Evolutionary conservation across 2,888 invertebrate species (phyloP).

Genomic region (Sminthurinus aureus): DNA sequence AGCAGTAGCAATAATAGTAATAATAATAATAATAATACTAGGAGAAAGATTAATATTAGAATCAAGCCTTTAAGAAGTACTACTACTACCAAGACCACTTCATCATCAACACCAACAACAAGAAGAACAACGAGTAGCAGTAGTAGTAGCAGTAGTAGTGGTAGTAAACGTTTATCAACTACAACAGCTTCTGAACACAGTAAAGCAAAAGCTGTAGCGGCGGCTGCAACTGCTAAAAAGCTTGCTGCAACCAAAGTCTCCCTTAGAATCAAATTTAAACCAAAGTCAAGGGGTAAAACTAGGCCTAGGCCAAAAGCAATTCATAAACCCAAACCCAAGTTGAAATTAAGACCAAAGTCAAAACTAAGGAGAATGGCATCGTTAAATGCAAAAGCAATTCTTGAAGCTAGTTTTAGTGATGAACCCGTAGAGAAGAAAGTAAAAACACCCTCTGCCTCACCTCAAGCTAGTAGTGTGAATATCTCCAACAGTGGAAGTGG

Average conservation of each 20-base stretch:
- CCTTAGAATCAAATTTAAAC: too few relatives aligned
- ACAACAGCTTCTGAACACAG: neutral
- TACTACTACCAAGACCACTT: too few relatives aligned
- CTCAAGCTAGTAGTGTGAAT: slow-evolving; percentile 23
- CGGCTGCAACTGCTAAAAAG: neutral
- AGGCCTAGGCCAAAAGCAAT: neutral
- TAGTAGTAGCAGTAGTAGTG: too few relatives aligned
- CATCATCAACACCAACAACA: too few relatives aligned
- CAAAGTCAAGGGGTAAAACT: neutral
- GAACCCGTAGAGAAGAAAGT: slow-evolving; percentile 53
- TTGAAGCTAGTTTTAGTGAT: slow-evolving; percentile 58
- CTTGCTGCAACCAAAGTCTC: neutral
- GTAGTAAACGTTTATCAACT: too few relatives aligned
- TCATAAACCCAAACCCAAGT: slow-evolving; percentile 47
- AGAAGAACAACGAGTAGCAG: too few relatives aligned
- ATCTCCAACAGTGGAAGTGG: neutral
- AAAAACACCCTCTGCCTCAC: slow-evolving; percentile 48
- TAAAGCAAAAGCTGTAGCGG: slow-evolving; percentile 10
- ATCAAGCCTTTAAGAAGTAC: neutral
- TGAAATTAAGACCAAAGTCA: slow-evolving; percentile 43
- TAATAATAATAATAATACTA: neutral
- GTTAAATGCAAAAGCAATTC: slow-evolving; percentile 57
- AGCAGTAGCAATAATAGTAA: neutral
- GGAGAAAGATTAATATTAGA: neutral
- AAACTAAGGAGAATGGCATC: slow-evolving; percentile 56